Conservation (phyloP, 2,113 vertebrate genomes). For the Fulica atra region DNA sequence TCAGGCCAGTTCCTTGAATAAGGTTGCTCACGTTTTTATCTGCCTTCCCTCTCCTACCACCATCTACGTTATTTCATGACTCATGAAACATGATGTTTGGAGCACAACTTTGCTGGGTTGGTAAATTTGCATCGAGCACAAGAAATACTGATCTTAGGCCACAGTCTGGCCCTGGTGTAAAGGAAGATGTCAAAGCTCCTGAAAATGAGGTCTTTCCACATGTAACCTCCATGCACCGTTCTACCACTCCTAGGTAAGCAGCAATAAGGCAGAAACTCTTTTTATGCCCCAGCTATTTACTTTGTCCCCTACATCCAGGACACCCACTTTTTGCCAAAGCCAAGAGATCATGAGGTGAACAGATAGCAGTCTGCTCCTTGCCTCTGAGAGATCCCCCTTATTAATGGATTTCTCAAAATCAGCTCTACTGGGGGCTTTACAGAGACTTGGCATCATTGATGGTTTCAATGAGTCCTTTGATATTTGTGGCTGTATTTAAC, state of each 20-base stretch:
- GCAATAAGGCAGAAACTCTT: neutral
- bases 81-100: neutral
- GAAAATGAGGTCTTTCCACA: fast-evolving
- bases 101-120: neutral
- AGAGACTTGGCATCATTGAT: neutral
- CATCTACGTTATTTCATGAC: neutral
- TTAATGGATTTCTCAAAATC: neutral
- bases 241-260: neutral
- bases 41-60: neutral
- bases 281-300: neutral
- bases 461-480: fast-evolving
- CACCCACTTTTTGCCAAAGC: neutral
- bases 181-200: neutral
- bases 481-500: neutral
- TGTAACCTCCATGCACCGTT: fast-evolving
- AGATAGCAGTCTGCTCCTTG: neutral
- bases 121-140: neutral
- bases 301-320: neutral
- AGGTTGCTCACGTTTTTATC: neutral
- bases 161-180: neutral
- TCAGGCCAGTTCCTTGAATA: neutral
- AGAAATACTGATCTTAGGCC: neutral
- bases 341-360: neutral
- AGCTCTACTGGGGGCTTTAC: neutral
- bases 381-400: neutral